These are phyloP conservation scores for Indri indri DNA, from an alignment of 2,113 vertebrate species.

Conservation along the genomic window DNA sequence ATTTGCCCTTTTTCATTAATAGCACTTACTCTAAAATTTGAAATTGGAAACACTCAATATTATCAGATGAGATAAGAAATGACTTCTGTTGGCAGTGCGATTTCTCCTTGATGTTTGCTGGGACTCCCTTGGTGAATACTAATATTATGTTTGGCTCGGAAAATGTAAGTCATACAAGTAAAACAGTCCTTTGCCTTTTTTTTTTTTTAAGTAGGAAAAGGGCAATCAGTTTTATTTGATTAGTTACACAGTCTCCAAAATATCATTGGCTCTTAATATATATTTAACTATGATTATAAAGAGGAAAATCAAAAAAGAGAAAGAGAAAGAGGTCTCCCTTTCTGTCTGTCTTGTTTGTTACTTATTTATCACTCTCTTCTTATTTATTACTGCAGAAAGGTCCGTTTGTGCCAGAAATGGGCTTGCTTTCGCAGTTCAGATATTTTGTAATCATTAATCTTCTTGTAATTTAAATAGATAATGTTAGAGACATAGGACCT, in stretches of 20 bases:
- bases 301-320: neutral
- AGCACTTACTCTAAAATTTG: conserved; percentile 8
- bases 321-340: too few species aligned
- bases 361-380: neutral
- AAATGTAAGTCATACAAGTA: neutral
- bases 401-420: conserved; percentile 14
- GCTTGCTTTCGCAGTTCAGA: neutral
- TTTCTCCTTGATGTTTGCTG: neutral
- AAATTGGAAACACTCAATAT: neutral
- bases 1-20: neutral
- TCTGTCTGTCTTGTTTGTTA: too few species aligned
- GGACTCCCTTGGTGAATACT: neutral
- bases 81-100: neutral
- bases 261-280: neutral
- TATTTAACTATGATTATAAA: conserved; percentile 33
- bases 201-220: neutral
- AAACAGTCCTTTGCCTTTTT: neutral
- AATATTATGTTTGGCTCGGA: neutral
- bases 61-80: neutral
- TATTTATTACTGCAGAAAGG: conserved; percentile 1
- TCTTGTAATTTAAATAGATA: neutral
- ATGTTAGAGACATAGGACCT: neutral
- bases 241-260: neutral
- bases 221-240: neutral
- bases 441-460: conserved; percentile 32